Base-by-base conservation (phyloP, 2,888 invertebrate species). In the Helobdella robusta region DNA sequence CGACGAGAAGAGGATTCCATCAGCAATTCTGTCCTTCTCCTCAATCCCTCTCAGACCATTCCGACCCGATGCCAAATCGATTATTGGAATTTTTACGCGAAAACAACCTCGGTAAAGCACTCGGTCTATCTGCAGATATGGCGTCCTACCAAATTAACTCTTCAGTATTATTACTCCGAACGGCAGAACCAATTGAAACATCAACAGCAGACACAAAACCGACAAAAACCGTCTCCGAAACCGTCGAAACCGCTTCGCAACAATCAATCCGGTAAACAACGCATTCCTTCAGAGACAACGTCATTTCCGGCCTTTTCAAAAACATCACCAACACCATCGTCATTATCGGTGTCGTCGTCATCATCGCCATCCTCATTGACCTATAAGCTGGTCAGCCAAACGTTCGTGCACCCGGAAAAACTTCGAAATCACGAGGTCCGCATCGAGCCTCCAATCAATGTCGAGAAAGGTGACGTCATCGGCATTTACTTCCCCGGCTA, bases 331-430 rank as follows among this genome's bases (percentile, higher is more conserved):
- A n/a, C n/a, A n/a, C n/a, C n/a, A n/a, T n/a, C n/a, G n/a, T n/a
- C n/a, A n/a, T n/a, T n/a, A n/a, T n/a, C n/a, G n/a, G n/a, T n/a
- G n/a, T n/a, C n/a, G n/a, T n/a, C n/a, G n/a, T n/a, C n/a, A n/a
- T n/a, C n/a, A n/a, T n/a, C n/a, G n/a, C n/a, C n/a, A n/a, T n/a
- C n/a, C n/a, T n/a, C n/a, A n/a, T n/a, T n/a, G n/a, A n/a, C n/a
- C n/a, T n/a, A n/a, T n/a, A n/a, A n/a, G n/a, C 68, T 70, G 8
- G 67, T 70, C 2, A 67, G 64, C 6, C 65, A 70, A 59, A 68
- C 65, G 34, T 66, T 66, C 54, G 65, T 68, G 44, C 64, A 64
- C 40, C 70, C 70, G 20, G 40, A 58, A 8, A 44, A 66, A 28
- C 66, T 70, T 40, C 64, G 70, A 11, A 58, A 67, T 50, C 68